phyloP scores from a whole-genome alignment of 2,888 invertebrate species.

The Magallana nippona region DNA sequence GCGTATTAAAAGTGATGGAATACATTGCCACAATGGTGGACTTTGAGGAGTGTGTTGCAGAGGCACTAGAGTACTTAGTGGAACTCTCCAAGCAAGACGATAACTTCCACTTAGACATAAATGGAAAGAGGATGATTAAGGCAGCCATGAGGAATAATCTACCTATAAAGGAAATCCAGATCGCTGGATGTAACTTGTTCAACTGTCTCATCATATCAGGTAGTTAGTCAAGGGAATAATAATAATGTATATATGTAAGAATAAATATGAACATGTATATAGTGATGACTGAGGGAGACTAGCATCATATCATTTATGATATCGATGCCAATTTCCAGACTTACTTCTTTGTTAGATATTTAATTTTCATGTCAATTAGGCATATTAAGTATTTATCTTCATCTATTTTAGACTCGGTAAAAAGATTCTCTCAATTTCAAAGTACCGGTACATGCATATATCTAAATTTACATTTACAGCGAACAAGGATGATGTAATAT shows the following conservation, averaged over 20 bases:
- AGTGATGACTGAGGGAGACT: no score
- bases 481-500: conserved; percentile 70
- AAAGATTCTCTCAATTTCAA: no score
- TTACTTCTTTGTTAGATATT: no score
- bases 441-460: no score
- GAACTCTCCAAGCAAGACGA: conserved; percentile 66
- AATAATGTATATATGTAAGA: background rate
- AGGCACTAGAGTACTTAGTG: conserved; percentile 70
- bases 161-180: conserved; percentile 67
- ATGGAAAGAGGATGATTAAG: conserved; percentile 71
- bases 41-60: conserved; percentile 70
- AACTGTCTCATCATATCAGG: conserved; percentile 71
- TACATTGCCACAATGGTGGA: conserved; percentile 72
- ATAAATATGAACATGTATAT: background rate
- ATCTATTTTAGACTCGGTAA: no score
- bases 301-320: no score
- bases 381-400: no score
- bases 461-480: conserved; percentile 59
- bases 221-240: conserved; percentile 47
- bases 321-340: no score
- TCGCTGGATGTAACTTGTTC: conserved; percentile 70
- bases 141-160: conserved; percentile 76
- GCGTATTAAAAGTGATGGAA: conserved; percentile 66
- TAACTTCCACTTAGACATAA: conserved; percentile 62
- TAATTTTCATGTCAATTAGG: no score